A percentile compares a stretch with the other conserved stretches of the same genome.
Conservation (phyloP, 2,113 vertebrate species). For the Jacana jacana region DNA sequence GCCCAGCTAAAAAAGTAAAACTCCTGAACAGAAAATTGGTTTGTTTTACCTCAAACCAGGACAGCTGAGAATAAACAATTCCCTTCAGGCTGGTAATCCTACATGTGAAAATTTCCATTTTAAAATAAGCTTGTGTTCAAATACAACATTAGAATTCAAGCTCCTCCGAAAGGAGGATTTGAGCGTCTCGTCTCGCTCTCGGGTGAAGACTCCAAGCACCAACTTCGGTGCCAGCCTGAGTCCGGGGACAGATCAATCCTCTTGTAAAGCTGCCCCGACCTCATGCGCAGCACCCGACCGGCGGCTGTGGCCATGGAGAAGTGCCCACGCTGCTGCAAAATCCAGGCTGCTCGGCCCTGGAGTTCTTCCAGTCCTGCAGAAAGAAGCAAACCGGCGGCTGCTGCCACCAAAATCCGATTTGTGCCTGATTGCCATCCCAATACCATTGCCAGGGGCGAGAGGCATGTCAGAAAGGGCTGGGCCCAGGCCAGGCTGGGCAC, state of each 20-base stretch:
- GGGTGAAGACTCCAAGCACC: not conserved
- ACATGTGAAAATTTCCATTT: accelerated
- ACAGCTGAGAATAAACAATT: not conserved
- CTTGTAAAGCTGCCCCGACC: not conserved
- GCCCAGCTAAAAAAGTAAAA: no score
- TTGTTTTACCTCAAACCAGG: no score
- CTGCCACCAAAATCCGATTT: not conserved
- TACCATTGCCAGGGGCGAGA: conserved; percentile 17
- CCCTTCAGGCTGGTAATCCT: not conserved
- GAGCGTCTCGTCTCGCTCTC: not conserved
- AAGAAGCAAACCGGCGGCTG: not conserved
- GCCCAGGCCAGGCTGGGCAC: not conserved
- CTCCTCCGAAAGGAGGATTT: not conserved
- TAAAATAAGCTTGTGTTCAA: not conserved
- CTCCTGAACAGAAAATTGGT: no score
- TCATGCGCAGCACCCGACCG: accelerated
- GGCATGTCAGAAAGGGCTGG: conserved; percentile 14
- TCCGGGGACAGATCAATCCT: not conserved
- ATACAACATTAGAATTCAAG: not conserved
- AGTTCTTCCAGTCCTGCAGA: not conserved
- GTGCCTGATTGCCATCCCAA: not conserved
- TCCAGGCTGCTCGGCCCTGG: not conserved
- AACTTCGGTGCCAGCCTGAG: not conserved
- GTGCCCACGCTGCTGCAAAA: not conserved
- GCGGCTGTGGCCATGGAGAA: not conserved